A percentile compares a stretch with the other conserved stretches of the same genome.
Conservation (phyloP, 2,113 vertebrate genomes). For the Prochilodus magdalenae region DNA sequence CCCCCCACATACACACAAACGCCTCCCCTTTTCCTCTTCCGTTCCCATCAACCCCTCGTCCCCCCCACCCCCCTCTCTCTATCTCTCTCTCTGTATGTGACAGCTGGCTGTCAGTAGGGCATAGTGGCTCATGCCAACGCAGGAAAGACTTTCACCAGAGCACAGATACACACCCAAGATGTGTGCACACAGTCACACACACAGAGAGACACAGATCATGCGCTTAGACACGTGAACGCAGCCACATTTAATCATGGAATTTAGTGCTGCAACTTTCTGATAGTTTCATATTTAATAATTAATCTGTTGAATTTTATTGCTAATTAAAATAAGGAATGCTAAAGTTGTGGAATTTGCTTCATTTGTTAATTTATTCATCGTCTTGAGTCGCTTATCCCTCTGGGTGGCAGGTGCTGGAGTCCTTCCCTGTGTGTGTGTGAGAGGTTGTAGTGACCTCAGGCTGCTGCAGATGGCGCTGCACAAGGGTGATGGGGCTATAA, state of each 20-base stretch:
- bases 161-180: slow-evolving; percentile 32
- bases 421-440: too few species aligned
- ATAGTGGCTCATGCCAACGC: slow-evolving; percentile 73
- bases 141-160: slow-evolving; percentile 68
- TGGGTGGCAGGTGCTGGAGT: too few species aligned
- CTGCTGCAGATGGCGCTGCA: too few species aligned
- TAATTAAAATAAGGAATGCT: too few species aligned
- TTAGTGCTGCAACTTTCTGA: too few species aligned
- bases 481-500: too few species aligned
- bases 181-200: slow-evolving; percentile 62
- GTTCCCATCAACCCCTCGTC: slow-evolving; percentile 9
- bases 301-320: too few species aligned
- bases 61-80: slow-evolving; percentile 28
- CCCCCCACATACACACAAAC: slow-evolving; percentile 40
- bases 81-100: slow-evolving; percentile 72
- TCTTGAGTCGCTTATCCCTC: too few species aligned
- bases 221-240: background rate
- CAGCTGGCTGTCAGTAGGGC: slow-evolving; percentile 81
- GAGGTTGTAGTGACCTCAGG: too few species aligned
- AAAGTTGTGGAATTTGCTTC: too few species aligned
- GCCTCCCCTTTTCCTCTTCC: slow-evolving; percentile 53
- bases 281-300: too few species aligned
- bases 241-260: background rate
- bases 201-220: slow-evolving; percentile 51
- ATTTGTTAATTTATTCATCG: too few species aligned